Evolutionary conservation across 2,113 vertebrate species (phyloP).

Genomic region (Onychorhynchus coronatus): DNA sequence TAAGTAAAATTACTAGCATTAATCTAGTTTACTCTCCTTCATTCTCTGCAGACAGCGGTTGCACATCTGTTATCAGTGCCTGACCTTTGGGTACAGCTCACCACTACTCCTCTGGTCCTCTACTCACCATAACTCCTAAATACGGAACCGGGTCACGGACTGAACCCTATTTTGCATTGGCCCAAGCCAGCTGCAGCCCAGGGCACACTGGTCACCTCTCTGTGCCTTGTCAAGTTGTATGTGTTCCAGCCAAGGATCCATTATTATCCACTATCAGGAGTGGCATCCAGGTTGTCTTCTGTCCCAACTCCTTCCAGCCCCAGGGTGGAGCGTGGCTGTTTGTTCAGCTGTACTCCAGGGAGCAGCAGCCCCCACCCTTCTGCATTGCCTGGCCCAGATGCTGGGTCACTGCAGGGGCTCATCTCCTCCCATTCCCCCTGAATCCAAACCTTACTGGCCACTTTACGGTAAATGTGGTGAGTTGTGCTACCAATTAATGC

Average conservation of each 20-base stretch:
- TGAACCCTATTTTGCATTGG: not conserved
- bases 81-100: not conserved
- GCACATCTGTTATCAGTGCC: not conserved
- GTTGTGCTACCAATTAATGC: not conserved
- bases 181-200: not conserved
- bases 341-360: not conserved
- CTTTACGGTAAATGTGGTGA: not conserved
- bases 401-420: not conserved
- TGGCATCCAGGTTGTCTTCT: not conserved
- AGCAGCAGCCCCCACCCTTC: not conserved
- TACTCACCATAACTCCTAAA: rapidly evolving
- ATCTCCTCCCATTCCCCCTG: not conserved
- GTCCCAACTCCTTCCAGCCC: not conserved
- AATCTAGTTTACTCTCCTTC: not conserved
- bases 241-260: not conserved
- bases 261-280: not conserved
- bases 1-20: not conserved
- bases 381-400: rapidly evolving
- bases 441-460: not conserved
- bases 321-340: not conserved
- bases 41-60: not conserved
- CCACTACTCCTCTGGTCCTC: not conserved
- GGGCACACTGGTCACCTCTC: not conserved
- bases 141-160: not conserved
- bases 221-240: not conserved